A percentile compares a stretch with the other conserved stretches of the same genome.
Evolutionary conservation across 2,797 vertebrate genomes (phyloP).

Genomic region (Centropyge bicolor): DNA sequence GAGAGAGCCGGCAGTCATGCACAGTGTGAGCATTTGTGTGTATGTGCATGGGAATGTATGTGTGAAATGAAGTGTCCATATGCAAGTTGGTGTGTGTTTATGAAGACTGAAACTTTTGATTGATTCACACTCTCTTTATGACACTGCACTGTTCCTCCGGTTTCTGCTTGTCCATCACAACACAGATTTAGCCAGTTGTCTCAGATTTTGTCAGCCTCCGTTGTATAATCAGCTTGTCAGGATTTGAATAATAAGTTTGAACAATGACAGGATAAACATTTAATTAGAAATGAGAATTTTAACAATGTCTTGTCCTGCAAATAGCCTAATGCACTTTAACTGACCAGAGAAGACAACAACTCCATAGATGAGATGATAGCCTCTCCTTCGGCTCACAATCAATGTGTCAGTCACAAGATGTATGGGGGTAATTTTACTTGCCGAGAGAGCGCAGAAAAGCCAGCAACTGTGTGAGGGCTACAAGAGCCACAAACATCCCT

Average conservation of each 20-base stretch:
- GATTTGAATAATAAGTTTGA: constrained; percentile 17
- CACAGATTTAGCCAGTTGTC: constrained; percentile 16
- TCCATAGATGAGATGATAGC: constrained; percentile 64
- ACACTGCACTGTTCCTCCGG: constrained; percentile 14
- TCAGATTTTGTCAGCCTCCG: constrained; percentile 16
- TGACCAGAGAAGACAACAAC: constrained; percentile 54
- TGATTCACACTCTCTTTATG: constrained; percentile 35
- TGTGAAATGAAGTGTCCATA: constrained; percentile 29
- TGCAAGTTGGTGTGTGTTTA: constrained; percentile 17
- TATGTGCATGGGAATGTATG: background rate
- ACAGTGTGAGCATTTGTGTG: constrained; percentile 44
- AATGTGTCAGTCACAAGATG: constrained; percentile 75
- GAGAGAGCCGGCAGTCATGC: constrained; percentile 52
- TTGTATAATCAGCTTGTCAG: constrained; percentile 43
- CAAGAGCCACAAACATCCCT: constrained; percentile 25
- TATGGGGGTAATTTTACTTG: constrained; percentile 75
- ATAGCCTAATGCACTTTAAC: constrained; percentile 43
- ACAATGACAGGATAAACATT: constrained; percentile 28
- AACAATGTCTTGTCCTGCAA: constrained; percentile 41
- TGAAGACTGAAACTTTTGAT: constrained; percentile 37
- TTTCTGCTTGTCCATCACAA: background rate
- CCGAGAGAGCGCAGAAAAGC: constrained; percentile 43
- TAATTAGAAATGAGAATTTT: constrained; percentile 35
- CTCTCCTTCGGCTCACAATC: constrained; percentile 67
- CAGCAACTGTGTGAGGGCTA: constrained; percentile 45